phyloP scores from a whole-genome alignment of 2,888 invertebrate species.

The Gortyna flavago region DNA sequence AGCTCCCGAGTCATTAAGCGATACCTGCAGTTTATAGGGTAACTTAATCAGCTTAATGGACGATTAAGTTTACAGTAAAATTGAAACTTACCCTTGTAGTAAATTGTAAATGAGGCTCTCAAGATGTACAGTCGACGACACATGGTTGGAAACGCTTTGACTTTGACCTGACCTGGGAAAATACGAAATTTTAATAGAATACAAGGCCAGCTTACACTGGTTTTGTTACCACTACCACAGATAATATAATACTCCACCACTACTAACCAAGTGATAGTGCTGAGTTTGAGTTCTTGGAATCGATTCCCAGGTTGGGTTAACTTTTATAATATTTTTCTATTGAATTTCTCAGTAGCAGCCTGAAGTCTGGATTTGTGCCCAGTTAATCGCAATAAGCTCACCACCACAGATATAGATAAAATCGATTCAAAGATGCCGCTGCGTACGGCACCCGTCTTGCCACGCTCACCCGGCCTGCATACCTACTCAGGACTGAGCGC shows the following conservation, averaged over 20 bases:
- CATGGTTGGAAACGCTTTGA: not conserved
- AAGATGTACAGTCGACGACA: too few relatives aligned
- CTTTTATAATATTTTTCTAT: not conserved
- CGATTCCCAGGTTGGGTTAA: not conserved
- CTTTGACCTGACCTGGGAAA: too few relatives aligned
- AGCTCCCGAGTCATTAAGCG: slow-evolving; percentile 11
- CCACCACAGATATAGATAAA: not conserved
- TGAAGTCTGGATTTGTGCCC: not conserved
- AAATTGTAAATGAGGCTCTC: not conserved
- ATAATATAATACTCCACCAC: too few relatives aligned
- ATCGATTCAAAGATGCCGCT: too few relatives aligned
- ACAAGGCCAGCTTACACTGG: not conserved
- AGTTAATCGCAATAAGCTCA: not conserved
- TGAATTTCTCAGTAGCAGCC: not conserved
- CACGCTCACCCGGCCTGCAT: too few relatives aligned
- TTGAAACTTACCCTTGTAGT: not conserved
- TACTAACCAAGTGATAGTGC: not conserved
- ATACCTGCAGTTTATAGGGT: slow-evolving; percentile 27
- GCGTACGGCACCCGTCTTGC: too few relatives aligned
- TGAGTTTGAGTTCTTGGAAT: not conserved
- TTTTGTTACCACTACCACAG: not conserved
- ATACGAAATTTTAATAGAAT: not conserved
- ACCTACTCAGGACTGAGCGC: too few relatives aligned
- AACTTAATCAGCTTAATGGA: slow-evolving; percentile 12
- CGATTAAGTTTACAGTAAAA: not conserved